Evolutionary conservation across 2,797 vertebrate species (phyloP).

Genomic region (Neosilurus mollespiculum): DNA sequence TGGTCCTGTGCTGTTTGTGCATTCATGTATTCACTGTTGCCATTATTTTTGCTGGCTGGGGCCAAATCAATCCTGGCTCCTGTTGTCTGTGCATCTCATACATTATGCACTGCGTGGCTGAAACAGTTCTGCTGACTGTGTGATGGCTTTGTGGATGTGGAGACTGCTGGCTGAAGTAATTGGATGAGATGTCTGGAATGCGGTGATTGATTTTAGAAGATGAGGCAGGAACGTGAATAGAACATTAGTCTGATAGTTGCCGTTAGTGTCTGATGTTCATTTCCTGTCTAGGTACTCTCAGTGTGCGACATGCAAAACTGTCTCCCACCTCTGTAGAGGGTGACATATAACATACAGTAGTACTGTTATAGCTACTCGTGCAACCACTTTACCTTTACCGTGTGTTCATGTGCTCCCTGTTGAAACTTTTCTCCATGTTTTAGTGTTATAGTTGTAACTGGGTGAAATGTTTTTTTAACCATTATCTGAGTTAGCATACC

Average conservation of each 20-base stretch:
- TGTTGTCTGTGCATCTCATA: constrained; percentile 21
- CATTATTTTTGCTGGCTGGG: constrained; percentile 34
- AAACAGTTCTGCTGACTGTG: constrained; percentile 1
- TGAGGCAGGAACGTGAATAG: constrained; percentile 35
- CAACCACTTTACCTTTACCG: neutral
- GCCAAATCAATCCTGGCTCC: constrained; percentile 40
- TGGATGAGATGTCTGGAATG: constrained; percentile 29
- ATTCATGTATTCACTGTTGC: constrained; percentile 26
- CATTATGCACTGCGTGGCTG: neutral
- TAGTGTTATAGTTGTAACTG: neutral
- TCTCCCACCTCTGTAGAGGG: neutral
- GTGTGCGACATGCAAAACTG: neutral
- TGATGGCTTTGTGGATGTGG: constrained; percentile 33
- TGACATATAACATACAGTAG: neutral
- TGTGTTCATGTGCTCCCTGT: neutral
- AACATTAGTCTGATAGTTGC: neutral
- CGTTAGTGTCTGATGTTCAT: constrained; percentile 2
- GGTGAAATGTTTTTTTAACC: neutral
- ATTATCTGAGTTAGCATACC: neutral
- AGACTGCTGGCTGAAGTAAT: constrained; percentile 28
- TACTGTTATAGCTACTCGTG: neutral
- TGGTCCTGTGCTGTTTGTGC: constrained; percentile 8
- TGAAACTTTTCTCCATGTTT: neutral
- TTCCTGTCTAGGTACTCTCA: neutral
- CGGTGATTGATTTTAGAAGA: constrained; percentile 33